These are phyloP conservation scores for Ectropis crepuscularia DNA, from an alignment of 2,888 invertebrate species.

Conservation along the genomic window DNA sequence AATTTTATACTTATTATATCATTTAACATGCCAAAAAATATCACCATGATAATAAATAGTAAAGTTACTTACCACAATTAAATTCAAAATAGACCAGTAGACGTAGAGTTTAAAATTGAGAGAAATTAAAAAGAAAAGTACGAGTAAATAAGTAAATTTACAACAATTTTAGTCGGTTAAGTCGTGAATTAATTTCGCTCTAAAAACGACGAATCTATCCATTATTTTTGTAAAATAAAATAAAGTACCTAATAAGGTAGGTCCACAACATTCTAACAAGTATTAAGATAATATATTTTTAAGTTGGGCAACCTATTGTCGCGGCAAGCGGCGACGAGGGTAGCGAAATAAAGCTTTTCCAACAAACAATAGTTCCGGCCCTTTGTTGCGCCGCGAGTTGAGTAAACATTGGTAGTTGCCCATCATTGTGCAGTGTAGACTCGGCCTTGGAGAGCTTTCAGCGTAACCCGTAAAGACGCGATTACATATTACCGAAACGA, in stretches of 20 bases:
- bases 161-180: too few species aligned
- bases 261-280: slow-evolving; percentile 60
- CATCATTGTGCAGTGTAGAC: slow-evolving; percentile 71
- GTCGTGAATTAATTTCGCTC: too few species aligned
- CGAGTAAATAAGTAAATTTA: too few species aligned
- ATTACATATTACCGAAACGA: neutral
- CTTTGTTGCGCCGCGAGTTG: slow-evolving; percentile 80
- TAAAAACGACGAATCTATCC: too few species aligned
- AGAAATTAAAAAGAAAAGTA: too few species aligned
- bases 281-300: slow-evolving; percentile 79
- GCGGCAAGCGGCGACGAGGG: slow-evolving; percentile 73
- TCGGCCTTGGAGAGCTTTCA: slow-evolving; percentile 48
- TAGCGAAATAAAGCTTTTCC: slow-evolving; percentile 83
- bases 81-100: too few species aligned
- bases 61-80: too few species aligned
- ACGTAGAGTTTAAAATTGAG: too few species aligned
- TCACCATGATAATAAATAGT: too few species aligned
- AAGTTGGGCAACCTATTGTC: slow-evolving; percentile 85
- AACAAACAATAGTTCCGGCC: slow-evolving; percentile 85
- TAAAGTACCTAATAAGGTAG: slow-evolving; percentile 11
- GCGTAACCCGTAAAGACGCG: slow-evolving; percentile 31
- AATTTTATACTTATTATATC: too few species aligned
- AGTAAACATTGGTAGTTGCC: slow-evolving; percentile 84
- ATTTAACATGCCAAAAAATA: too few species aligned
- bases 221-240: neutral